Percentiles rank a stretch among this genome's conserved stretches.
These are phyloP conservation scores for Caenorhabditis briggsae DNA, from an alignment of 1,140 invertebrate species.

Conservation along the genomic window DNA sequence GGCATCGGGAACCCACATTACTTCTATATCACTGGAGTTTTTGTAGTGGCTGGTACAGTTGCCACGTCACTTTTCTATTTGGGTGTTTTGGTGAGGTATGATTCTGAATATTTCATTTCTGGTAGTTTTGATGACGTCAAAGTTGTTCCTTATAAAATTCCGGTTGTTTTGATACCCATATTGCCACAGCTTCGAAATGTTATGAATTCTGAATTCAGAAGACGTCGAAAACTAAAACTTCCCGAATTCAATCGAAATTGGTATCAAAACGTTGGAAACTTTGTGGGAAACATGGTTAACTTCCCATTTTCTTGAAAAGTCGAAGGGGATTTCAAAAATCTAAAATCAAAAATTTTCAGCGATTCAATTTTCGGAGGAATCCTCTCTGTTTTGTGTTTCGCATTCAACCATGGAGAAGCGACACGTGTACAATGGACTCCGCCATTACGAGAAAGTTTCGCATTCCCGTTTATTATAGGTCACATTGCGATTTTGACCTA, in stretches of 20 bases:
- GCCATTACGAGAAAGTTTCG: slow-evolving; percentile 87
- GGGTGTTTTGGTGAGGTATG: slow-evolving; percentile 73
- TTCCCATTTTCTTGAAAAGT: too few relatives aligned
- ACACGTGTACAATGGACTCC: slow-evolving; percentile 89
- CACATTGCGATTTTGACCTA: slow-evolving; percentile 79
- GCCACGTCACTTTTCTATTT: slow-evolving; percentile 70
- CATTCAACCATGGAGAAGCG: slow-evolving; percentile 86
- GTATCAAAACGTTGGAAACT: too few relatives aligned
- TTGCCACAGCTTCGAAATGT: too few relatives aligned
- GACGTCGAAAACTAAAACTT: too few relatives aligned
- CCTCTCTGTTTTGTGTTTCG: slow-evolving; percentile 83
- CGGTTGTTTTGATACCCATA: too few relatives aligned
- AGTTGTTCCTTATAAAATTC: too few relatives aligned
- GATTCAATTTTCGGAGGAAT: slow-evolving; percentile 83
- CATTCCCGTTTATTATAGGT: slow-evolving; percentile 83
- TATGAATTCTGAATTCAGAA: too few relatives aligned
- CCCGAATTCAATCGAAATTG: too few relatives aligned
- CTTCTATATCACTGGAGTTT: slow-evolving; percentile 75
- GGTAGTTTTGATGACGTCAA: too few relatives aligned
- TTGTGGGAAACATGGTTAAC: too few relatives aligned
- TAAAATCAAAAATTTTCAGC: slow-evolving; percentile 78
- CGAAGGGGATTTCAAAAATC: too few relatives aligned
- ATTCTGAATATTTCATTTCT: not conserved
- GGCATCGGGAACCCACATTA: slow-evolving; percentile 79
- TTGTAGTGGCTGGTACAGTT: slow-evolving; percentile 73